phyloP scores from a whole-genome alignment of 2,113 vertebrate genomes.

The Cairina moschata region DNA sequence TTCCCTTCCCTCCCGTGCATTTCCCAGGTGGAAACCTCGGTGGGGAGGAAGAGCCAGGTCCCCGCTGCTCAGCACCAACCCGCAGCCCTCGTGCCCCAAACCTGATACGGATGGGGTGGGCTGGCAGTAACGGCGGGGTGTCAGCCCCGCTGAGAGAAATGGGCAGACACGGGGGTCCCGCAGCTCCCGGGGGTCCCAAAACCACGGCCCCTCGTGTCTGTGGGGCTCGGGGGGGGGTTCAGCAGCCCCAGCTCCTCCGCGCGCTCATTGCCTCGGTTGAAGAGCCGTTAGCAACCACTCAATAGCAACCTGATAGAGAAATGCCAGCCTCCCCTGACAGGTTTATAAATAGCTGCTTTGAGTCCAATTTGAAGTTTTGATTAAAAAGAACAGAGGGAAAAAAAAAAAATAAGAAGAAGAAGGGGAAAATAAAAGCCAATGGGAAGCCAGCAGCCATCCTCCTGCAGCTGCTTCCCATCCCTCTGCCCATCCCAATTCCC shows the following conservation, averaged over 20 bases:
- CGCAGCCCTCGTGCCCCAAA: neutral
- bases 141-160: too few relatives aligned
- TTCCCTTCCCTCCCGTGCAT: neutral
- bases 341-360: conserved; percentile 35
- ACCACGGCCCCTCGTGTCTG: too few relatives aligned
- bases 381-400: neutral
- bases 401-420: neutral
- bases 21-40: neutral
- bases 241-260: neutral
- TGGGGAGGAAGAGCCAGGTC: neutral
- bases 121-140: neutral
- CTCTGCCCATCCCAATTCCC: neutral
- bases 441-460: neutral
- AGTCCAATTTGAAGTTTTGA: conserved; percentile 37
- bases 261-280: neutral
- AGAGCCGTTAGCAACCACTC: neutral
- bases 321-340: conserved; percentile 31
- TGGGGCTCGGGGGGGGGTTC: neutral
- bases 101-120: neutral
- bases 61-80: neutral
- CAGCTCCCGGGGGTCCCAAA: neutral
- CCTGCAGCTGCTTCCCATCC: neutral
- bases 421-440: neutral
- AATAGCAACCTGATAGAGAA: neutral
- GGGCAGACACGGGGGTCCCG: neutral